Evolutionary conservation across 2,113 vertebrate species (phyloP).

Genomic region (Xenopus borealis): DNA sequence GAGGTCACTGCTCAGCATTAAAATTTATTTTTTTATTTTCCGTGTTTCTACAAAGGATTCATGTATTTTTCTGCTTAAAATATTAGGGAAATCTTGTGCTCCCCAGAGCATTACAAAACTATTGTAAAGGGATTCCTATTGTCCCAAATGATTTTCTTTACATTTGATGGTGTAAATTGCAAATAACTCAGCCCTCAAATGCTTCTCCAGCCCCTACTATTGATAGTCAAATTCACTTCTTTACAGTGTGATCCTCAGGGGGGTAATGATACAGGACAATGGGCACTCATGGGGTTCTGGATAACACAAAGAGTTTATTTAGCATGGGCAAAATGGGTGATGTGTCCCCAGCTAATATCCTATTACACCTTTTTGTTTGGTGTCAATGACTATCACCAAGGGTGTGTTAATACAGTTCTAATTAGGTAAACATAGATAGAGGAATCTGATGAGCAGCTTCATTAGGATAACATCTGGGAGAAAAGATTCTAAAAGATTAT

Average conservation of each 20-base stretch:
- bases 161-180: slow-evolving; percentile 2
- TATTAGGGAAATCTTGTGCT: not conserved
- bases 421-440: slow-evolving; percentile 42
- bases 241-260: slow-evolving; percentile 30
- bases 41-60: no score
- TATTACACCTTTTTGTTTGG: slow-evolving; percentile 45
- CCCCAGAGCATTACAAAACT: not conserved
- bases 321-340: slow-evolving; percentile 36
- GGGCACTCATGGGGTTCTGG: slow-evolving; percentile 20
- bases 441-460: slow-evolving; percentile 25
- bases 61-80: not conserved
- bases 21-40: no score
- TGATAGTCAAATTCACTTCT: slow-evolving; percentile 37
- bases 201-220: slow-evolving; percentile 7
- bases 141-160: slow-evolving; percentile 24
- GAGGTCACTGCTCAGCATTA: no score
- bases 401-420: slow-evolving; percentile 42
- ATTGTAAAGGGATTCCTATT: slow-evolving; percentile 19
- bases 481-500: slow-evolving; percentile 25
- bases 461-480: slow-evolving; percentile 28
- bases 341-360: slow-evolving; percentile 39
- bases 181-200: not conserved
- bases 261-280: slow-evolving; percentile 42
- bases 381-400: slow-evolving; percentile 33
- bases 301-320: slow-evolving; percentile 42